Evolutionary conservation across 2,888 invertebrate species (phyloP), one percentile per base, ranked within the genome.

Genomic region (Drosophila atroscutellata): DNA sequence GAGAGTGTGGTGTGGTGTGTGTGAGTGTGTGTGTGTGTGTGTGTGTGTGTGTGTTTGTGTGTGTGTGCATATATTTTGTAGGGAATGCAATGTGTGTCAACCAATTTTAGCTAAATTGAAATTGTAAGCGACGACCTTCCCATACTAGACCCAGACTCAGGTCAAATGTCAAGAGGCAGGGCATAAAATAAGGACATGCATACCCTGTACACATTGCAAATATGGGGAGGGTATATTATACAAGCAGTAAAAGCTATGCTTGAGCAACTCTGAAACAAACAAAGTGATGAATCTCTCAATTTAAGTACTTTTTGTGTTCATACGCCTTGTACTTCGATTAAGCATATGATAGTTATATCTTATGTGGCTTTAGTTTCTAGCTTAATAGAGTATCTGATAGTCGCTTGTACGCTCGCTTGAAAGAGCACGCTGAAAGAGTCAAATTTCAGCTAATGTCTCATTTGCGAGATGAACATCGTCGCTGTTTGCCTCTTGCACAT

Each of bases 51-150:
- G n/a, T 50, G 51, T 34, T n/a, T n/a, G n/a, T 8, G 11, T 30
- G 18, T 32, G 20, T 20, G 20, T 20, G 39, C 24, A 34, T 50
- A 60, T 61, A 57, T 69, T 63, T 36, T 55, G 74, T 24, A 69
- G 39, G 47, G 49, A 81, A 60, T 66, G 79, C 83, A 88, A 88
- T 85, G 83, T 86, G 80, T 88, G 88, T 88, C 86, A 86, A 86
- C 89, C 77, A 86, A 90, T 86, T 88, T 86, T 80, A 77, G 83
- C 72, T 47, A 80, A 86, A 90, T 89, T 86, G 86, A 83, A 86
- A 89, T 86, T 80, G 83, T 70, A 79, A 69, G 66, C 76, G 75
- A 87, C 82, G 86, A 85, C 79, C 87, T 84, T 78, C 75, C 42
- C 57, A 42, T n/a, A 32, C 61, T 47, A 24, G 55, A 47, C 58